Percentiles rank a stretch among this genome's conserved stretches.
Evolutionary conservation across 2,113 vertebrate genomes (phyloP).

Genomic region (Isurus oxyrinchus): DNA sequence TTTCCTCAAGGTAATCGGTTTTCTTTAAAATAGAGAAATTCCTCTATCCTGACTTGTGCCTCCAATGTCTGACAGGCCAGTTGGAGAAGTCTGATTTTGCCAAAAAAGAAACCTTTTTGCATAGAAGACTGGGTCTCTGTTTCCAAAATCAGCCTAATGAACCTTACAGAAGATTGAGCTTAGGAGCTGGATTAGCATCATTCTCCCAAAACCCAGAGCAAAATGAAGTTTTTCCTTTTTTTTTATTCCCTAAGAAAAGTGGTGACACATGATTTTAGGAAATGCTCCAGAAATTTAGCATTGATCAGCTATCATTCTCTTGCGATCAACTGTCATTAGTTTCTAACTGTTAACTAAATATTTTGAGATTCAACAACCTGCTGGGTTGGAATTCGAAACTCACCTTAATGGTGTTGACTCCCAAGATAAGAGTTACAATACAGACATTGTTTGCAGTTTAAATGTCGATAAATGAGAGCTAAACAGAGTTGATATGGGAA

Average conservation of each 20-base stretch:
- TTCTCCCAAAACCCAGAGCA: background rate
- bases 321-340: background rate
- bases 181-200: background rate
- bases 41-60: background rate
- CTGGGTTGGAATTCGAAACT: background rate
- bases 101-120: background rate
- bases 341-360: background rate
- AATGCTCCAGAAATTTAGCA: background rate
- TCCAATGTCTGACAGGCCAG: background rate
- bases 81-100: background rate
- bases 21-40: background rate
- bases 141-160: background rate
- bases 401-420: background rate
- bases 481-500: background rate
- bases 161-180: background rate
- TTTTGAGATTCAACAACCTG: background rate
- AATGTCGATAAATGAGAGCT: background rate
- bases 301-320: background rate
- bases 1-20: background rate
- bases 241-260: background rate
- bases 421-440: constrained; percentile 25
- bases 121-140: background rate
- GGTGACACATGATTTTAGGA: background rate
- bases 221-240: background rate
- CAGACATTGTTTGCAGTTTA: background rate